Evolutionary conservation across 2,113 vertebrate genomes (phyloP).

Genomic region (Emydocephalus ijimae): DNA sequence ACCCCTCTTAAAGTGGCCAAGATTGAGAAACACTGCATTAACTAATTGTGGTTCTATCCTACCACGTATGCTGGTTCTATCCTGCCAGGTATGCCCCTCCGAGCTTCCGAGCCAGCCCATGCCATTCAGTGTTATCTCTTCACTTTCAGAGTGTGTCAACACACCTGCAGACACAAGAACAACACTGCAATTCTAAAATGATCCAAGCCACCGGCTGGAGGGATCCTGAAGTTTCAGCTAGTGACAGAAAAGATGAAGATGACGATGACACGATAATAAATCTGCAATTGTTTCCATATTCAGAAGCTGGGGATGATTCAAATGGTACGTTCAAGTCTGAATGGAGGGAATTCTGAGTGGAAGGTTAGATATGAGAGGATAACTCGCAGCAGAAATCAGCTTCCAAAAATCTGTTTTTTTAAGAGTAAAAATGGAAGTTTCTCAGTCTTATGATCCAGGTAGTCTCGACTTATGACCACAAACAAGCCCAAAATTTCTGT

Average conservation of each 20-base stretch:
- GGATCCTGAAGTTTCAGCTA: slow-evolving; percentile 14
- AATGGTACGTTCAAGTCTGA: slow-evolving; percentile 32
- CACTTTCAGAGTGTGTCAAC: not conserved
- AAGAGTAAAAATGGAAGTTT: not conserved
- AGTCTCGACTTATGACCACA: not conserved
- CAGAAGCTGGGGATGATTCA: slow-evolving; percentile 27
- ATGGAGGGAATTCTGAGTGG: not conserved
- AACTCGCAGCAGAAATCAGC: not conserved
- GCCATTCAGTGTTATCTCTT: not conserved
- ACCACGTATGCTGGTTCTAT: not conserved
- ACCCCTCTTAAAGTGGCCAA: not conserved
- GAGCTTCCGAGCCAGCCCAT: not conserved
- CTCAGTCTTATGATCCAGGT: not conserved
- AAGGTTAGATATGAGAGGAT: not conserved
- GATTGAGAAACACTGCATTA: not conserved
- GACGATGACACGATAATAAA: slow-evolving; percentile 32
- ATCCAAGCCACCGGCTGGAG: not conserved
- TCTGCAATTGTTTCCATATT: slow-evolving; percentile 54
- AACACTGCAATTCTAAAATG: not conserved
- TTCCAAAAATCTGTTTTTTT: not conserved
- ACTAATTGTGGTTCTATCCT: not conserved
- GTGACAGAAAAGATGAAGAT: not conserved
- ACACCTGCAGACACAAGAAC: not conserved
- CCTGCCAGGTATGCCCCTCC: not conserved
- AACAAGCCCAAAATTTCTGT: not conserved